These are phyloP conservation scores for Eira barbara DNA, from an alignment of 2,113 vertebrate species.

Conservation along the genomic window DNA sequence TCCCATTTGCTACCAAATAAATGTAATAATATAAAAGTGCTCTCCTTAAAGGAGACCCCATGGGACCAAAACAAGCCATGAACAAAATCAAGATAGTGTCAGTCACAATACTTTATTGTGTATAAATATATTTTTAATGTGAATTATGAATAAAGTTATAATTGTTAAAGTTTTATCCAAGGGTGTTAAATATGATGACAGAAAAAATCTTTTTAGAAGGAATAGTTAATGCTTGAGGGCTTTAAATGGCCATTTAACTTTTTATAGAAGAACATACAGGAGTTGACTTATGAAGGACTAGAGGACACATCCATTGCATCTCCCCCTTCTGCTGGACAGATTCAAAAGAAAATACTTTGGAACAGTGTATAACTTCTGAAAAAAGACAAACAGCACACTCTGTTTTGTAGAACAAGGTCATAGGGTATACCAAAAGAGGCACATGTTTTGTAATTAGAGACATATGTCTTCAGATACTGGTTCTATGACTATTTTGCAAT, in stretches of 20 bases:
- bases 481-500: background rate
- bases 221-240: background rate
- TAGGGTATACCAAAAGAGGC: background rate
- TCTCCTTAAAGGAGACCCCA: background rate
- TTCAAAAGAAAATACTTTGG: background rate
- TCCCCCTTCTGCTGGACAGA: background rate
- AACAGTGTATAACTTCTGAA: background rate
- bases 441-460: background rate
- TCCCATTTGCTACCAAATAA: slow-evolving; percentile 7
- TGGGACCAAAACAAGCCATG: background rate
- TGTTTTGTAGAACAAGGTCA: background rate
- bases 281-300: background rate
- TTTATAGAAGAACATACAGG: background rate
- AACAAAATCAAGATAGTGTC: background rate
- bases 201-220: background rate
- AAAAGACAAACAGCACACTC: background rate
- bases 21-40: background rate
- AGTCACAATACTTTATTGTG: slow-evolving; percentile 13
- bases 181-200: background rate
- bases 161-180: background rate
- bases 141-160: slow-evolving; percentile 12
- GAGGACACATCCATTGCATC: background rate
- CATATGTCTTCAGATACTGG: background rate
- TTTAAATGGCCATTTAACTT: slow-evolving; percentile 28
- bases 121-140: background rate